phyloP scores from a whole-genome alignment of 2,113 vertebrate genomes.

The Tinamus guttatus region DNA sequence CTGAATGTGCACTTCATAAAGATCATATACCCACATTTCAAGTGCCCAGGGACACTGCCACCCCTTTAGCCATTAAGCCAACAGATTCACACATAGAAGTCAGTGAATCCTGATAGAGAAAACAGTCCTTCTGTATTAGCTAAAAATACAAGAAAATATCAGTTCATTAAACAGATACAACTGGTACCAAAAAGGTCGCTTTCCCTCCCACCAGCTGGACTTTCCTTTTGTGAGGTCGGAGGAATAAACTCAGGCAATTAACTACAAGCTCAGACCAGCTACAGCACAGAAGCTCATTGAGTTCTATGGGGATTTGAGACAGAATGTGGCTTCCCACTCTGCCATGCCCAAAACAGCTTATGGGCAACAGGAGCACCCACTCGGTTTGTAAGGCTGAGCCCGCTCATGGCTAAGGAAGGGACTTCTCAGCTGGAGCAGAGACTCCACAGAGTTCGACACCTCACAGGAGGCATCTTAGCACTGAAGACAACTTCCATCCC shows the following conservation, averaged over 20 bases:
- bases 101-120: not conserved
- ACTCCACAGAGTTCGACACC: not conserved
- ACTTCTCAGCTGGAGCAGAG: not conserved
- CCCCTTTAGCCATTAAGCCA: not conserved
- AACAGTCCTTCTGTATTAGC: not conserved
- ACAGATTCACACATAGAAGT: not conserved
- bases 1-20: not conserved
- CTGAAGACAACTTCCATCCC: not conserved
- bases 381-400: not conserved
- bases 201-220: not conserved
- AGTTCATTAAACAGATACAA: not conserved
- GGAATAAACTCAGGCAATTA: slow-evolving; percentile 60
- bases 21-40: not conserved
- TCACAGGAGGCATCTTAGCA: not conserved
- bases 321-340: slow-evolving; percentile 24
- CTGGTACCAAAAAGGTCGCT: not conserved
- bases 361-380: not conserved
- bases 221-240: not conserved
- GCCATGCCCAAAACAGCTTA: slow-evolving; percentile 30
- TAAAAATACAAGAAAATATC: not conserved
- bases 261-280: not conserved
- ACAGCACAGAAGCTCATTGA: not conserved
- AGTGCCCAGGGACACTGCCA: not conserved
- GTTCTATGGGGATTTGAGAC: not conserved
- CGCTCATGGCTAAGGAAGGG: not conserved